Evolutionary conservation across 2,888 invertebrate species (phyloP), one percentile per base, ranked within the genome.

Genomic region (Tachystola acroxantha): DNA sequence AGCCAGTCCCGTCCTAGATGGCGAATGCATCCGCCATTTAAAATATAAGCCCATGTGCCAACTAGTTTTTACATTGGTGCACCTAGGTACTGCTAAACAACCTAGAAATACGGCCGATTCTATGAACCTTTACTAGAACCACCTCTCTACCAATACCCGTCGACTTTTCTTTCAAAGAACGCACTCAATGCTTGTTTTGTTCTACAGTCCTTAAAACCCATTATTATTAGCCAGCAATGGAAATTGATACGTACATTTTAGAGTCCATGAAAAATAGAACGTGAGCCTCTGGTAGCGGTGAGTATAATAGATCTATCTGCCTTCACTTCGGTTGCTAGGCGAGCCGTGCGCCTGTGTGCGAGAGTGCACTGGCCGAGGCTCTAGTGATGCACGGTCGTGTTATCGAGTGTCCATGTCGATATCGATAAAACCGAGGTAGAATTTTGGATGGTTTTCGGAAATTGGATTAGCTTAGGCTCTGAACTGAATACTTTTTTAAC

Each of bases 271-370:
- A 47, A 48, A 49, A 50, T 60, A 54, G 57, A 50, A 47, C 53
- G 43, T 37, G 31, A 36, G 42, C 7, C 42, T 34, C 50, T 58
- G 50, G 52, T 64, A 48, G 38, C 44, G 61, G 40, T 57, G 52
- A 65, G 70, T 73, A 72, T 70, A 80, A 24, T 35, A 22, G 27
- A 32, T 81, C 71, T 73, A 69, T 74, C 70, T 78, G 80, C 80
- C 75, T 80, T 78, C 77, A 78, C 75, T 78, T 76, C 57, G 46
- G 84, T 84, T 82, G 80, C 82, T 75, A 84, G 57, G 76, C 73
- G 61, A 63, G 53, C 9, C 36, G 14, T 57, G 45, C 45, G 61
- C 16, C 2, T 66, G 80, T 80, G 73, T 76, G 72, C 2, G 80
- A 72, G 79, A 67, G 79, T 77, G 78, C 76, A 79, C 63, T 77